Evolutionary conservation across 2,113 vertebrate genomes (phyloP), one percentile per base, ranked within the genome.

Genomic region (Cariama cristata): DNA sequence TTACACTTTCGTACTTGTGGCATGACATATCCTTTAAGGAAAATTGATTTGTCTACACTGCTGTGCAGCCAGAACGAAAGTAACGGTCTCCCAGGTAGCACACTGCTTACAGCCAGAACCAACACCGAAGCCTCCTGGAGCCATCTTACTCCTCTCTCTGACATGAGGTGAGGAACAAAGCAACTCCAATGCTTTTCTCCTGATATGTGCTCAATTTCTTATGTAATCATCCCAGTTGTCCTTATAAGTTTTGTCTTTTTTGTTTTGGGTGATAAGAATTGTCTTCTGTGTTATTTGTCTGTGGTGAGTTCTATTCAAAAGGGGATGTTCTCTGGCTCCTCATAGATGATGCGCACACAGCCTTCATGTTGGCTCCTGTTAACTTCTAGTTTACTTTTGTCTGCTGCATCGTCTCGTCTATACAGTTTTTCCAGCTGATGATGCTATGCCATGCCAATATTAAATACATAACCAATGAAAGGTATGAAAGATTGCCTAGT

Each of bases 281-380:
- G 1, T 20, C 17, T 71, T 33, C 28, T 53, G 2, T n/a, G 4
- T 52, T 69, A 22, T 11, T 44, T n/a, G 5, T 33, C 40, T 55
- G 12, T 35, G 18, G 18, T 60, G 4, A 1, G 0, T 30, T 80
- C 80, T 6, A 27, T 60, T n/a, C 9, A 49, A 62, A 83, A 7
- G 6, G 12, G 4, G 7, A 1, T 91, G 9, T 32, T 24, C 27
- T 58, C 52, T 59, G 24, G 13, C 26, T 59, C 23, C 38, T 13
- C 33, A 8, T 3, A 44, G 33, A 19, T 38, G 47, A 18, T 14
- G 2, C 33, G 18, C 12, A 12, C 9, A 33, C 15, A 52, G 8
- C 5, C 6, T 49, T 28, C 24, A 4, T 3, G 2, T 3, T 28
- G 11, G 21, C 5, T 14, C 4, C 22, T 30, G 4, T 49, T 83